Conservation (phyloP, 2,888 invertebrate species). For the Apocheima hispidaria region DNA sequence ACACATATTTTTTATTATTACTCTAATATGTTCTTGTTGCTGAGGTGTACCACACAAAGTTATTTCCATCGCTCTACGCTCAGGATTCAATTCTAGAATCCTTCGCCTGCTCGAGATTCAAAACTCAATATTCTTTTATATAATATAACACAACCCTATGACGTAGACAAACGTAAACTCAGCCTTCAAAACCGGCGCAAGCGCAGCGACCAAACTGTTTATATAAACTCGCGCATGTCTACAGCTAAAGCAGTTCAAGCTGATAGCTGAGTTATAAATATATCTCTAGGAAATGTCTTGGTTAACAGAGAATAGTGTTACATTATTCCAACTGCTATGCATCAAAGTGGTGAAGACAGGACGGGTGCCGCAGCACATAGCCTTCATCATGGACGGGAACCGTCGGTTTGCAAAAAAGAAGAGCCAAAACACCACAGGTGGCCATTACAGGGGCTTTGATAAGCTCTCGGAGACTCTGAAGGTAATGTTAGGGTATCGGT, state of each 20-base stretch:
- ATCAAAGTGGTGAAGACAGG: conserved; percentile 91
- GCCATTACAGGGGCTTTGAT: conserved; percentile 94
- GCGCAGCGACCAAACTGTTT: background rate
- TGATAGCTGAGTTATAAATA: background rate
- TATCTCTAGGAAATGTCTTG: conserved; percentile 83
- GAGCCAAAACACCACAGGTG: conserved; percentile 90
- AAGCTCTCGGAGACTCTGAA: conserved; percentile 92
- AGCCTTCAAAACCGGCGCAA: conserved; percentile 2
- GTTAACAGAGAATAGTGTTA: conserved; percentile 91
- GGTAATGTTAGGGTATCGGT: too few relatives aligned
- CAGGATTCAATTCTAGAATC: too few relatives aligned
- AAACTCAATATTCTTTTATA: too few relatives aligned
- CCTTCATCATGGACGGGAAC: conserved; percentile 99
- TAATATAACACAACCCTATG: too few relatives aligned
- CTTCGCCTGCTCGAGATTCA: too few relatives aligned
- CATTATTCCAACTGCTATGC: conserved; percentile 91
- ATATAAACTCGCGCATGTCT: background rate
- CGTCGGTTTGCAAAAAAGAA: conserved; percentile 95
- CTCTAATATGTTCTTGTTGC: too few relatives aligned
- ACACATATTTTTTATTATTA: too few relatives aligned
- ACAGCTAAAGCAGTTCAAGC: background rate
- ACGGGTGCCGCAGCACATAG: conserved; percentile 95
- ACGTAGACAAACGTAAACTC: background rate
- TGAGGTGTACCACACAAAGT: too few relatives aligned
- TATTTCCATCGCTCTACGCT: too few relatives aligned